A percentile compares a stretch with the other conserved stretches of the same genome.
These are phyloP conservation scores for Unio delphinus DNA, from an alignment of 2,888 invertebrate species.

Conservation along the genomic window DNA sequence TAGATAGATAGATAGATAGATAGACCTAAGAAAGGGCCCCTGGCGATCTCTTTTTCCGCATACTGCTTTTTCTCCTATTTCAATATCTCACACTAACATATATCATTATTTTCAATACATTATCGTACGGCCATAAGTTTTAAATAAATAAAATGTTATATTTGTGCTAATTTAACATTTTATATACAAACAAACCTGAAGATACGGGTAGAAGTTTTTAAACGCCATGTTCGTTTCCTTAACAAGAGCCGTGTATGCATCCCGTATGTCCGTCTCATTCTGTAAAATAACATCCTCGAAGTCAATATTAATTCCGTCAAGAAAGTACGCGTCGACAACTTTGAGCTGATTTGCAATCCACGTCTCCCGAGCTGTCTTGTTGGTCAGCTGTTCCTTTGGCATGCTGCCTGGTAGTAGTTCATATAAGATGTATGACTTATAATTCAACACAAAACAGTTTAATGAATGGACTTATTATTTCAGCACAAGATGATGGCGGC, in stretches of 20 bases:
- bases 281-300: slow-evolving; percentile 65
- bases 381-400: slow-evolving; percentile 42
- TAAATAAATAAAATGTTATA: too few relatives aligned
- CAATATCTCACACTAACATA: too few relatives aligned
- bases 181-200: slow-evolving; percentile 51
- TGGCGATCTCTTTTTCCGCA: too few relatives aligned
- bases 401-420: slow-evolving; percentile 41
- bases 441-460: neutral
- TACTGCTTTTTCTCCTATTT: too few relatives aligned
- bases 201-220: slow-evolving; percentile 46
- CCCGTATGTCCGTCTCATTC: slow-evolving; percentile 35
- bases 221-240: slow-evolving; percentile 57
- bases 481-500: too few relatives aligned
- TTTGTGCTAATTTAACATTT: too few relatives aligned
- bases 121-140: too few relatives aligned
- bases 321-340: slow-evolving; percentile 46
- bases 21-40: too few relatives aligned
- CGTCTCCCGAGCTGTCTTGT: slow-evolving; percentile 32
- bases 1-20: too few relatives aligned
- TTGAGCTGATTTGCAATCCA: slow-evolving; percentile 61
- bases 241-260: slow-evolving; percentile 64
- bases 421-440: neutral
- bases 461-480: neutral
- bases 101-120: too few relatives aligned
- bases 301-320: slow-evolving; percentile 71